Evolutionary conservation across 2,888 invertebrate species (phyloP), one percentile per base, ranked within the genome.

Genomic region (Dynastes grantii): DNA sequence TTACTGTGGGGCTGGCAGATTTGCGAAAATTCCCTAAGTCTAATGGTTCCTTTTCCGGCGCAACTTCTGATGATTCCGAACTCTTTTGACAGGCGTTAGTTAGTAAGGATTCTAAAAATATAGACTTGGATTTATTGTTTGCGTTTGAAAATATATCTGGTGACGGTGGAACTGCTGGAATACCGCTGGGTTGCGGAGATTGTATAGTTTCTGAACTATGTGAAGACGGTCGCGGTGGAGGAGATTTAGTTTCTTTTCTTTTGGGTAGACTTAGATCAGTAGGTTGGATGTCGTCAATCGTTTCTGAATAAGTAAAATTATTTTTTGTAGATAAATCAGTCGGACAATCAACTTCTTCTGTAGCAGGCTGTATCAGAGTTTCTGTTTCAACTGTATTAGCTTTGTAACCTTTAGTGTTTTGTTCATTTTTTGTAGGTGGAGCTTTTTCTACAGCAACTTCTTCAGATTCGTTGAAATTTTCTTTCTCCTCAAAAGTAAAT

Each of bases 111-210:
- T 94, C 94, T 78, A 93, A 87, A 86, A 92, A 92, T 79, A 91
- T 86, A 11, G 91, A 90, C 85, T 92, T 91, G 13, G 83, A 81
- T 79, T 85, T 85, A 53, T 75, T 76, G 45, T 73, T 63, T 45
- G 11, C 78, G 86, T 90, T 90, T 83, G 88, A 90, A 79, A 92
- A 91, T 84, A 92, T 90, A 87, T 94, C 94, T 16, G 94, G 94
- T 8, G 94, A 94, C 29, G 92, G 92, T 55, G 93, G 93, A 63
- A 94, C 91, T 53, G 93, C 93, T 37, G 94, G 93, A 77, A 94
- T 92, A 27, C 93, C 94, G 83, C 93, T 94, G 2, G 94, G 93
- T 83, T 93, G 93, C 2, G 94, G 94, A 5, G 94, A 94, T 86
- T 94, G 94, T 85, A 94, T 92, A 51, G 94, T 92, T 86, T 94